Evolutionary conservation across 2,888 invertebrate genomes (phyloP).

Genomic region (Sarcophaga variegata): DNA sequence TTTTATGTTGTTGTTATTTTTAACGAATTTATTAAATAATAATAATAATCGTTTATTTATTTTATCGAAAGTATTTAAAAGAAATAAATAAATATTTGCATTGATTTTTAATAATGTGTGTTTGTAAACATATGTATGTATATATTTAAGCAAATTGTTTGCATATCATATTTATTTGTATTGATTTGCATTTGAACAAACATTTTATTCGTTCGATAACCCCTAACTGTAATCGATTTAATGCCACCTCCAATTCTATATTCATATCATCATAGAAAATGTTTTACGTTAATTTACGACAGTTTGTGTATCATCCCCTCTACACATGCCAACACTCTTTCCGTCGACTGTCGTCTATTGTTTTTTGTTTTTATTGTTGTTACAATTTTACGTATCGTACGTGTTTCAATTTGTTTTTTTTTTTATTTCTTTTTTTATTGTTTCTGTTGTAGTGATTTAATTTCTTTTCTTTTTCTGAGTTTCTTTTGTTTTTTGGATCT

Average conservation of each 20-base stretch:
- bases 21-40: no score
- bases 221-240: no score
- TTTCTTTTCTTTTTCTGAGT: conserved; percentile 8
- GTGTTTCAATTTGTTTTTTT: conserved; percentile 53
- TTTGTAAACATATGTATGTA: background rate
- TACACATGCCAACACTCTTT: no score
- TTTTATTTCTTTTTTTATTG: conserved; percentile 15
- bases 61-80: no score
- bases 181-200: background rate
- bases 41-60: no score
- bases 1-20: no score
- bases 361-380: conserved; percentile 17
- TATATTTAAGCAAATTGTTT: background rate
- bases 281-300: no score
- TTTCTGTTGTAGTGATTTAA: conserved; percentile 24
- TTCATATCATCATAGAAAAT: no score
- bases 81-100: background rate
- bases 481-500: background rate
- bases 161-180: background rate
- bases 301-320: no score
- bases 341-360: background rate
- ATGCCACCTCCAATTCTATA: no score
- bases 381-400: conserved; percentile 19
- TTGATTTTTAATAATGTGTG: background rate
- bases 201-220: background rate